phyloP scores from a whole-genome alignment of 1,140 invertebrate species.

The Cepaea nemoralis region DNA sequence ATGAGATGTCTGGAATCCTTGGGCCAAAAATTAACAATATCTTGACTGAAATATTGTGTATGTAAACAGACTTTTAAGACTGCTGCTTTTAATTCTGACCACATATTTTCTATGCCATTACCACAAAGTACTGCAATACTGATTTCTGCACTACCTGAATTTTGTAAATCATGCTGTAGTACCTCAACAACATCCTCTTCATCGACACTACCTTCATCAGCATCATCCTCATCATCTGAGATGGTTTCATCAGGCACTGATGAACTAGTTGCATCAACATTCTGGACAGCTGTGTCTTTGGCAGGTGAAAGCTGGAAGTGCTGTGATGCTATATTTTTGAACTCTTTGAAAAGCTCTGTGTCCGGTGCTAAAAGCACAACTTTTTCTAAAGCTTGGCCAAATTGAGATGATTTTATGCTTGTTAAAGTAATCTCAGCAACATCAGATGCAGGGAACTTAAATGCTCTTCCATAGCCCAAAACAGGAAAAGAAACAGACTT shows the following conservation, averaged over 20 bases:
- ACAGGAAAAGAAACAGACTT: slow-evolving; percentile 28
- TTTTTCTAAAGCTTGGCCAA: neutral
- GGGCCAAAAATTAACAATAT: neutral
- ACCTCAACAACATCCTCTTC: neutral
- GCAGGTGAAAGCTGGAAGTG: neutral
- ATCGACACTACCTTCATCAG: neutral
- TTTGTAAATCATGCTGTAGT: neutral
- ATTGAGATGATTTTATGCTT: neutral
- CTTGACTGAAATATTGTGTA: slow-evolving; percentile 19
- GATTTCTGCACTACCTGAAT: slow-evolving; percentile 2
- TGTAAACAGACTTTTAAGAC: neutral
- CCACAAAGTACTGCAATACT: neutral
- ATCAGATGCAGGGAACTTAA: slow-evolving; percentile 6
- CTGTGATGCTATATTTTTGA: slow-evolving; percentile 13
- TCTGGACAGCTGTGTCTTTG: neutral
- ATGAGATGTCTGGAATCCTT: neutral
- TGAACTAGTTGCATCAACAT: neutral
- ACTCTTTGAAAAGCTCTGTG: slow-evolving; percentile 7
- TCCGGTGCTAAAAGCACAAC: slow-evolving; percentile 16
- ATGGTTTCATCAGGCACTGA: neutral
- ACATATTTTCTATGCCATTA: neutral
- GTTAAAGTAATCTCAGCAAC: neutral
- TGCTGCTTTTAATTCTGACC: neutral
- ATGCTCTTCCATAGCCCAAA: slow-evolving; percentile 17
- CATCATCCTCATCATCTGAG: neutral